Percentiles rank a stretch among this genome's conserved stretches.
These are phyloP conservation scores for Aphidius ervi DNA, from an alignment of 1,140 invertebrate species.

Conservation along the genomic window DNA sequence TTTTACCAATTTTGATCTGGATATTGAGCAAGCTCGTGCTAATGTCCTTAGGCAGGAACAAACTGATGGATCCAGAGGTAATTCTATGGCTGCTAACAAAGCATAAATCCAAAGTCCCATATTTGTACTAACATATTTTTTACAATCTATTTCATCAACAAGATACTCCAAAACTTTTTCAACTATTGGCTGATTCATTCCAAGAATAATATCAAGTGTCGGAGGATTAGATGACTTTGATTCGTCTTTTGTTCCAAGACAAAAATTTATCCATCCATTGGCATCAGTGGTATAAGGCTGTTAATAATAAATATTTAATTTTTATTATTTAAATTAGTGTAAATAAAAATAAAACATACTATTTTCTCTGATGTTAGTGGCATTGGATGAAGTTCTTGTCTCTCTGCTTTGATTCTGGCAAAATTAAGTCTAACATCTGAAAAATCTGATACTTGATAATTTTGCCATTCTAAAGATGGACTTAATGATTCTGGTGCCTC, in stretches of 20 bases:
- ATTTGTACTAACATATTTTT: conserved; percentile 34
- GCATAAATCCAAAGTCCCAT: conserved; percentile 61
- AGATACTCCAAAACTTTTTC: conserved; percentile 56
- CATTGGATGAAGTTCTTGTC: conserved; percentile 29
- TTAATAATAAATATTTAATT: conserved; percentile 25
- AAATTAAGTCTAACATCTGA: conserved; percentile 51
- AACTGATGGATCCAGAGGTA: conserved; percentile 59
- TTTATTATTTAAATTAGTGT: conserved; percentile 17
- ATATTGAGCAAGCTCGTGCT: conserved; percentile 53
- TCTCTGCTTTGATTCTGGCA: conserved; percentile 33
- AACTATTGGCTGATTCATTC: conserved; percentile 52
- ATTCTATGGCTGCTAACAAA: conserved; percentile 55
- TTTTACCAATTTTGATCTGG: conserved; percentile 54
- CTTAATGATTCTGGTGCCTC: conserved; percentile 49
- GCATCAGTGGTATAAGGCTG: conserved; percentile 43
- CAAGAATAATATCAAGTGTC: conserved; percentile 49
- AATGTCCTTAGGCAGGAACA: conserved; percentile 56
- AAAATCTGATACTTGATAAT: conserved; percentile 54
- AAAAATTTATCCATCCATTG: conserved; percentile 39
- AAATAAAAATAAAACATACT: conserved; percentile 28
- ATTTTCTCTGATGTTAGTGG: conserved; percentile 24
- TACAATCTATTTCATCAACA: conserved; percentile 48
- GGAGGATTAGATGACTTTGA: conserved; percentile 34
- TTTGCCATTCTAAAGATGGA: conserved; percentile 53
- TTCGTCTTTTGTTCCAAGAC: conserved; percentile 22